Conservation (phyloP, 2,113 vertebrate genomes). For the Odobenus rosmarus region DNA sequence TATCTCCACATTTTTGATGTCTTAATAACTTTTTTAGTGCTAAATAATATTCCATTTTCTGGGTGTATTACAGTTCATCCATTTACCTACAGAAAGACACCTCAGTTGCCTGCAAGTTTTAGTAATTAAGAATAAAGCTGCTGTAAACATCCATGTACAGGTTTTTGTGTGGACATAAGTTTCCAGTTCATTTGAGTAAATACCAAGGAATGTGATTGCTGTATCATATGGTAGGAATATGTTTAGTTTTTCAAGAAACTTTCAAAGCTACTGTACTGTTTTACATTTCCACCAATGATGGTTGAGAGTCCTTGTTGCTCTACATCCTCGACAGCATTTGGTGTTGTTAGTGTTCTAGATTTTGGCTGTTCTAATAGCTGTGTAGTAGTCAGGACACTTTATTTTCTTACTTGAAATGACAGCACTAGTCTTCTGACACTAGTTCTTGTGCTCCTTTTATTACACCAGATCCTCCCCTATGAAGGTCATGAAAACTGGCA, state of each 20-base stretch:
- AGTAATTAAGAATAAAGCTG: background rate
- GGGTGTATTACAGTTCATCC: background rate
- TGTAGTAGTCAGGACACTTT: background rate
- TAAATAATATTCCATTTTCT: background rate
- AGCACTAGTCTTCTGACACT: background rate
- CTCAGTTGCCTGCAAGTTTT: background rate
- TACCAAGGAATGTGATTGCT: background rate
- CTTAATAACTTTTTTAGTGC: background rate
- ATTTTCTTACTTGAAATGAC: background rate
- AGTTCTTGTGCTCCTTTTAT: background rate
- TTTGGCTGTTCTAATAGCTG: background rate
- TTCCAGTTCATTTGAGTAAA: background rate
- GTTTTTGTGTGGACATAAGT: background rate
- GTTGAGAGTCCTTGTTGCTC: background rate
- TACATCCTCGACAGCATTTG: background rate
- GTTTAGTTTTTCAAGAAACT: background rate
- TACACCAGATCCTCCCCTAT: background rate
- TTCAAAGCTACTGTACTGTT: background rate
- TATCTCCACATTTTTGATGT: background rate
- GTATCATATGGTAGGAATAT: background rate
- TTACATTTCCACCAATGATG: background rate
- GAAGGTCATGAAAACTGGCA: background rate
- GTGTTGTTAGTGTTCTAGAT: background rate
- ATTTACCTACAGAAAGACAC: background rate
- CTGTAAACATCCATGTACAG: background rate